These are phyloP conservation scores for Conger conger DNA, from an alignment of 2,113 vertebrate genomes.

Conservation along the genomic window DNA sequence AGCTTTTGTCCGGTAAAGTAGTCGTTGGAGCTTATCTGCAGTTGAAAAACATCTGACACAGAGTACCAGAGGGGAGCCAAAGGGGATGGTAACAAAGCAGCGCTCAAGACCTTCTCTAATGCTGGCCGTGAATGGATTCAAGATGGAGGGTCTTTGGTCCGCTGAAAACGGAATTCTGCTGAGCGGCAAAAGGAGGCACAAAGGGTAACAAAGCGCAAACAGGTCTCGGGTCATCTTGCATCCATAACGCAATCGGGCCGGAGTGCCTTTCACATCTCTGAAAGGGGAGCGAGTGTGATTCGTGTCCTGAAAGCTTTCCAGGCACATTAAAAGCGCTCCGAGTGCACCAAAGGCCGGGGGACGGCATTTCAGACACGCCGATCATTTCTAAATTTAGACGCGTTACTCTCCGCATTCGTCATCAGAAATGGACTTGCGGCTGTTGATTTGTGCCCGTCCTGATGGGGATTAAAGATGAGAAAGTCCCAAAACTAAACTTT, in stretches of 20 bases:
- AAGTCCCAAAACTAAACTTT: neutral
- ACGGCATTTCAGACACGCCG: neutral
- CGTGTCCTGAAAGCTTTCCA: neutral
- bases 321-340: neutral
- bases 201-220: neutral
- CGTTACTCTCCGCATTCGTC: neutral
- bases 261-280: neutral
- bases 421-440: neutral
- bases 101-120: conserved; percentile 48
- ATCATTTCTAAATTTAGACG: neutral
- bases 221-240: neutral
- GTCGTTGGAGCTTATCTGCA: neutral
- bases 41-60: conserved; percentile 46
- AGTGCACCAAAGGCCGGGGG: neutral
- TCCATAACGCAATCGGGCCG: neutral
- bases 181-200: neutral
- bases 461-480: too few species aligned
- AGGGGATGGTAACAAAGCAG: conserved; percentile 53
- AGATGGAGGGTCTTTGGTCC: neutral
- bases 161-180: neutral
- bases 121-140: neutral
- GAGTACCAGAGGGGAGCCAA: conserved; percentile 54
- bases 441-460: neutral
- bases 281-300: neutral
- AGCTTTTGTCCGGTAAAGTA: neutral